Evolutionary conservation across 1,140 invertebrate genomes (phyloP), one percentile per base, ranked within the genome.

Genomic region (Latrodectus geometricus): DNA sequence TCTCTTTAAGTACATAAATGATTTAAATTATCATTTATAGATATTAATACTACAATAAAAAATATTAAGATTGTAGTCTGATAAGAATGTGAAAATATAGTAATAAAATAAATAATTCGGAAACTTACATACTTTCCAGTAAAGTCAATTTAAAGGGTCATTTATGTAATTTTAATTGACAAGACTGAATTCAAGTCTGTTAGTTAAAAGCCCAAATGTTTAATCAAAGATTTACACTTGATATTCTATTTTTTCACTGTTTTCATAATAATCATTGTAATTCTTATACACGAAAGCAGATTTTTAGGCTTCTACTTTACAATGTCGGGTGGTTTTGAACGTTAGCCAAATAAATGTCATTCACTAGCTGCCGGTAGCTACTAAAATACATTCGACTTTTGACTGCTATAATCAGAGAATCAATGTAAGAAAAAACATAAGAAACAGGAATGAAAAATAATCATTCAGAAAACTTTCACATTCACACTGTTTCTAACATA

Each of bases 251-350:
- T 76, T 61, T 73, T 69, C 50, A n/a, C 75, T 52, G 76, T 56
- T 54, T 74, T 68, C 82, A 84, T 84, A 75, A 76, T 74, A 48
- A 48, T 76, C 49, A 69, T 73, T 20, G 77, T 56, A 61, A 35
- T 72, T 76, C 77, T 49, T 73, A 86, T 78, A 86, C 83, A 86
- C 83, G 83, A 86, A 86, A 77, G 68, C 83, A 86, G 83, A 83
- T 86, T 70, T 76, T 78, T 77, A 78, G 83, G 75, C 74, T 77
- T 78, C 74, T 20, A 86, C 23, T 61, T 21, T 11, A n/a, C 49
- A 70, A 86, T 86, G 83, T 86, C 83, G 74, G 74, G 21, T 49
- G 75, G 17, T 61, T 86, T 86, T 86, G 75, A 86, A 77, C 75
- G 8, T 11, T 9, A 23, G 75, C 83, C 83, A 86, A 86, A 78